These are phyloP conservation scores for Trochalopteron elliotii DNA, from an alignment of 2,113 vertebrate genomes.

Conservation along the genomic window DNA sequence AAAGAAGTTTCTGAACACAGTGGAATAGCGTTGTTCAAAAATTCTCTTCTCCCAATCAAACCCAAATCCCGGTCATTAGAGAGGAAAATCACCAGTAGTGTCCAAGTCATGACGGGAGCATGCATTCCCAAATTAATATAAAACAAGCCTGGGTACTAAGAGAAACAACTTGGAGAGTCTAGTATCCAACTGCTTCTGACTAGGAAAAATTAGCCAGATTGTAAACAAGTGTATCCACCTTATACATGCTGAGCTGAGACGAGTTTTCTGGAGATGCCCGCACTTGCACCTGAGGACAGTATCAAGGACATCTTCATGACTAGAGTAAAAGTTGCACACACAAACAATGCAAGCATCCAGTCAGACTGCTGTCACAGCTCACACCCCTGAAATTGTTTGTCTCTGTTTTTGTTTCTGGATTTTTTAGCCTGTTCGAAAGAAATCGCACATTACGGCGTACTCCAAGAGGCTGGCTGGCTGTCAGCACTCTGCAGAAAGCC, in stretches of 20 bases:
- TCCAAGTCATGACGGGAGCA: background rate
- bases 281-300: background rate
- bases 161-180: background rate
- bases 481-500: background rate
- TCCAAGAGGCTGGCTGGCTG: background rate
- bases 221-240: background rate
- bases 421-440: background rate
- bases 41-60: background rate
- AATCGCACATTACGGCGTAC: background rate
- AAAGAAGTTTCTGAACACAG: background rate
- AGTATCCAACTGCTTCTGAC: background rate
- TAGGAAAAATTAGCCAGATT: background rate
- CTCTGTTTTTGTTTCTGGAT: background rate
- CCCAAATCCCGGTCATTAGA: background rate
- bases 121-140: background rate
- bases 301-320: background rate
- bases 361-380: background rate
- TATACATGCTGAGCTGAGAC: background rate
- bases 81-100: background rate
- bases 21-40: background rate
- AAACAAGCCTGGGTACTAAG: background rate
- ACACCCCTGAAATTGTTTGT: background rate
- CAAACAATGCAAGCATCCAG: background rate
- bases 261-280: background rate
- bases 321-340: background rate